A percentile compares a stretch with the other conserved stretches of the same genome.
phyloP scores from a whole-genome alignment of 2,888 invertebrate species.

The Mesoligia furuncula region DNA sequence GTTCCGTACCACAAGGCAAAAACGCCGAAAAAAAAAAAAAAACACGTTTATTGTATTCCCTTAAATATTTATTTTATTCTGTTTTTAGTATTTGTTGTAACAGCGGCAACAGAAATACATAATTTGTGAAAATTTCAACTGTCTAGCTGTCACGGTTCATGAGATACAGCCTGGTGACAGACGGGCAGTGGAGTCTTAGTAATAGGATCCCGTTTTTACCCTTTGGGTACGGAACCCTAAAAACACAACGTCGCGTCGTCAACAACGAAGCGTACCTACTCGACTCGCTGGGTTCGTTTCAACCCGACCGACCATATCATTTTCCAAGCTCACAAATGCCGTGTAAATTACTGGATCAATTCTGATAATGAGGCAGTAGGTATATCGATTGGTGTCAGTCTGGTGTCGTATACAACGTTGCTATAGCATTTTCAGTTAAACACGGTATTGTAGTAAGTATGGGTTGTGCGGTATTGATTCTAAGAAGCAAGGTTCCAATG shows the following conservation, averaged over 20 bases:
- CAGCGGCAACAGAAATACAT: too few relatives aligned
- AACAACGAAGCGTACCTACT: conserved; percentile 1
- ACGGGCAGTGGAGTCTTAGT: too few relatives aligned
- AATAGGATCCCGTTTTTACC: too few relatives aligned
- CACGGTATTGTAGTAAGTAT: neutral
- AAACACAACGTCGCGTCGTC: neutral
- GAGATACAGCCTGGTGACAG: too few relatives aligned
- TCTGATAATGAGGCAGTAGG: conserved; percentile 45
- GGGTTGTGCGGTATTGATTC: conserved; percentile 10
- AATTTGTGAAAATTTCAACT: too few relatives aligned
- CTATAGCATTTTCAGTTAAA: conserved; percentile 8
- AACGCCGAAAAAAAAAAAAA: too few relatives aligned
- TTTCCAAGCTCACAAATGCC: conserved; percentile 33
- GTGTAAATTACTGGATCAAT: conserved; percentile 59
- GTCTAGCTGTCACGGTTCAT: too few relatives aligned
- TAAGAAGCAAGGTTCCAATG: neutral
- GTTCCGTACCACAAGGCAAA: too few relatives aligned
- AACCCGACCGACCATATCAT: conserved; percentile 40
- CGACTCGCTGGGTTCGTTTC: conserved; percentile 32
- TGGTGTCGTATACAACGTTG: neutral
- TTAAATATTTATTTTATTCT: too few relatives aligned
- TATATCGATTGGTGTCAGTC: conserved; percentile 47
- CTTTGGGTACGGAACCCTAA: too few relatives aligned
- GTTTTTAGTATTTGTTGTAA: too few relatives aligned
- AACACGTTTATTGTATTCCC: too few relatives aligned